These are phyloP conservation scores for Epirrita christyi DNA, from an alignment of 2,888 invertebrate genomes.

Conservation along the genomic window DNA sequence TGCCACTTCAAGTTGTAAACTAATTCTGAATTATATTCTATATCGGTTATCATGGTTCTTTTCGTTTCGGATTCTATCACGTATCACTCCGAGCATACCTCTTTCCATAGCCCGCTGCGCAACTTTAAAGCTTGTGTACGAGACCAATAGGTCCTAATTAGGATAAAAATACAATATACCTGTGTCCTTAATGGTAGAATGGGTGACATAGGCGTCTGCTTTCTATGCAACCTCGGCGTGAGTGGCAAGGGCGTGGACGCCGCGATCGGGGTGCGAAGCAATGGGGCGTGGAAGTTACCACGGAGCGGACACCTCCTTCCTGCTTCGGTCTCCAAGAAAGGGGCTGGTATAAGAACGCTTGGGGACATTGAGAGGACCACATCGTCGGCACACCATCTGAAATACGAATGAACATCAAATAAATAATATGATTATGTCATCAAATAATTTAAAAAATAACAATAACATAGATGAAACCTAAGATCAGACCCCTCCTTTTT, in stretches of 20 bases:
- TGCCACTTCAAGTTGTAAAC: no score
- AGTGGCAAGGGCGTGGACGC: constrained; percentile 36
- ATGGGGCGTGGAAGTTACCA: constrained; percentile 83
- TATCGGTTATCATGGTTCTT: no score
- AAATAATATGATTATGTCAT: background rate
- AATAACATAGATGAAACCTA: no score
- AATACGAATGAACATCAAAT: no score
- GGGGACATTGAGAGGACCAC: constrained; percentile 92
- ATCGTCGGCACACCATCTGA: constrained; percentile 86
- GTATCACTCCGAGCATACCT: no score
- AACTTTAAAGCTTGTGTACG: no score
- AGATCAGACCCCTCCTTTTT: no score
- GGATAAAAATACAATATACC: background rate
- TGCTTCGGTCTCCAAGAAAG: constrained; percentile 94
- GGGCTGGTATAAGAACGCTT: constrained; percentile 92
- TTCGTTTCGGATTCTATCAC: no score
- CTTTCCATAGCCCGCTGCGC: no score
- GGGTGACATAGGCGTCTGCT: constrained; percentile 24
- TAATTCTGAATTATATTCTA: no score
- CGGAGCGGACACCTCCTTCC: constrained; percentile 91
- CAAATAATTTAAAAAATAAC: no score
- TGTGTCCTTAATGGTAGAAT: constrained; percentile 10
- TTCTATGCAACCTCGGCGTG: constrained; percentile 33
- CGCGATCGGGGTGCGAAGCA: constrained; percentile 42
- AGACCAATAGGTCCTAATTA: background rate